Evolutionary conservation across 2,888 invertebrate genomes (phyloP).

Genomic region (Onthophagus sagittarius): DNA sequence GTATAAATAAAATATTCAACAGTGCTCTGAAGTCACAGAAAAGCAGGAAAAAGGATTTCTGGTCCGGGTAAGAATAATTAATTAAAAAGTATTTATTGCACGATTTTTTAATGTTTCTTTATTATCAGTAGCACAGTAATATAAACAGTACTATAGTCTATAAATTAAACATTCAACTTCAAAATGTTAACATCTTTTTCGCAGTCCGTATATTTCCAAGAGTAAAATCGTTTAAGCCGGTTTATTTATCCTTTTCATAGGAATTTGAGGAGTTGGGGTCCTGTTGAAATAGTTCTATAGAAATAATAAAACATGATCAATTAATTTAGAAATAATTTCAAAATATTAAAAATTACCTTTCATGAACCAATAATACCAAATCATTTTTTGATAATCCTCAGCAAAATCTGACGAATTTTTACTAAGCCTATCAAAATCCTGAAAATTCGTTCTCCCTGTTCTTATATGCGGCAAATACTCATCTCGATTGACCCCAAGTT

Average conservation of each 20-base stretch:
- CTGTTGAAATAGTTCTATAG: not conserved
- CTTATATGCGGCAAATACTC: not conserved
- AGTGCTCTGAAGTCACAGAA: no score
- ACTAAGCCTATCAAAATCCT: not conserved
- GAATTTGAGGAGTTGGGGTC: not conserved
- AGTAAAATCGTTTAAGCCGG: not conserved
- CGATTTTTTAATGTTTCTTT: no score
- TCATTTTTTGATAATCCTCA: not conserved
- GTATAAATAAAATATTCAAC: no score
- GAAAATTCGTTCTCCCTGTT: not conserved
- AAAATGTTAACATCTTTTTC: no score
- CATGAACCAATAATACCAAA: not conserved
- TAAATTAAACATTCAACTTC: no score
- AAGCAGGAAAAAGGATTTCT: no score
- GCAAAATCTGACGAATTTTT: not conserved
- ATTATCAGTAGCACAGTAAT: no score
- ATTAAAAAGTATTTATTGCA: no score
- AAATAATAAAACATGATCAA: not conserved
- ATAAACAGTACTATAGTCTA: no score
- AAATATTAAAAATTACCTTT: not conserved
- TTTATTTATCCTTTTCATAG: not conserved
- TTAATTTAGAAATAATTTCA: not conserved
- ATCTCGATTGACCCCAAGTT: not conserved
- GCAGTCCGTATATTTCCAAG: not conserved
- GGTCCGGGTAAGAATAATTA: no score